These are phyloP conservation scores for Sinocyclocheilus maitianheensis DNA, from an alignment of 2,113 vertebrate genomes.

Conservation along the genomic window DNA sequence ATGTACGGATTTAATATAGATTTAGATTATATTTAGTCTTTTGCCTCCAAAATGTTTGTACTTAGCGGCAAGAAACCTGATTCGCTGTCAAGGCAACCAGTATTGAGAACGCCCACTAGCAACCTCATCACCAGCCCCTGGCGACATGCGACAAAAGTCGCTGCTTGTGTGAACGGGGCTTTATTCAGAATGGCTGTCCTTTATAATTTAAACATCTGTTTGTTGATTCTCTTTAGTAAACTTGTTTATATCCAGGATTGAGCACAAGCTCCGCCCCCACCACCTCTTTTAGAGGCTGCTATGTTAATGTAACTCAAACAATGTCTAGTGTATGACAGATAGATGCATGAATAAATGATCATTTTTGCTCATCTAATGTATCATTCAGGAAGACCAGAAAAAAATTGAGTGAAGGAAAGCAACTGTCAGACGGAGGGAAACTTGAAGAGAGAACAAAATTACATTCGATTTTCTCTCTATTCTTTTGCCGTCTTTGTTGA, in stretches of 20 bases:
- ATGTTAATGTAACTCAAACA: constrained; percentile 3
- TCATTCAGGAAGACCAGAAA: neutral
- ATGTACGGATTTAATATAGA: too few species aligned
- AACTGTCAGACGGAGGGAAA: neutral
- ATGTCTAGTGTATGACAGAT: neutral
- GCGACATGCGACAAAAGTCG: too few species aligned
- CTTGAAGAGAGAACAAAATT: neutral
- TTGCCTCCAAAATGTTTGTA: too few species aligned
- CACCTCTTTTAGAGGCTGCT: neutral
- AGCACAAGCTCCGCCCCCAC: neutral
- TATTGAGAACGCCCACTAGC: too few species aligned
- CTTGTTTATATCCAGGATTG: neutral
- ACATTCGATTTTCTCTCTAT: neutral
- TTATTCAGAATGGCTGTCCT: too few species aligned
- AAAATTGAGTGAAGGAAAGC: neutral
- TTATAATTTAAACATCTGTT: neutral
- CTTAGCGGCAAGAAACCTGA: too few species aligned
- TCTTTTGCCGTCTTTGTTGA: neutral
- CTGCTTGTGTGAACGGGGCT: too few species aligned
- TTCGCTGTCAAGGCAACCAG: too few species aligned
- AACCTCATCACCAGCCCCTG: too few species aligned
- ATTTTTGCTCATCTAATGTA: constrained; percentile 16
- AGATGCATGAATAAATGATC: neutral
- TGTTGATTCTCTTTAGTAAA: neutral
- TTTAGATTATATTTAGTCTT: too few species aligned